Conservation (phyloP, 1,140 invertebrate species). For the Melitaea cinxia region DNA sequence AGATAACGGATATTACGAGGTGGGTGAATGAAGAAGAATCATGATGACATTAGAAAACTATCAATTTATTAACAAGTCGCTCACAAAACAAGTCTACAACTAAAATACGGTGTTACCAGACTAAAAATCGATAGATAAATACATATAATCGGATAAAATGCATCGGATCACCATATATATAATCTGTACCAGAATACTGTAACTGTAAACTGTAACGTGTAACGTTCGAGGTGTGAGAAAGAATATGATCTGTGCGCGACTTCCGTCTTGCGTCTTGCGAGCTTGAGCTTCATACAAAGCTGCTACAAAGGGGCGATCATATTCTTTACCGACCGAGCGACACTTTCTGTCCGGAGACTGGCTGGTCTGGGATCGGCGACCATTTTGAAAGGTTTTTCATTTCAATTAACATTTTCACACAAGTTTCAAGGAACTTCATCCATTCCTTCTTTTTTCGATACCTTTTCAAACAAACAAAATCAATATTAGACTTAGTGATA, state of each 20-base stretch:
- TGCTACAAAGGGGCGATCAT: conserved; percentile 62
- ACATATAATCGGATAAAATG: conserved; percentile 65
- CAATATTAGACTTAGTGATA: conserved; percentile 81
- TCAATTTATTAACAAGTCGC: conserved; percentile 76
- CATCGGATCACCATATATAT: conserved; percentile 55
- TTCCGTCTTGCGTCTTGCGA: conserved; percentile 64
- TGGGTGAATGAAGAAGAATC: conserved; percentile 68
- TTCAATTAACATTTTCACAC: conserved; percentile 78
- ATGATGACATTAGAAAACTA: conserved; percentile 72
- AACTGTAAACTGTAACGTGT: conserved; percentile 28
- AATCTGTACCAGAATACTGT: conserved; percentile 36
- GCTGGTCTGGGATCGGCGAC: conserved; percentile 46
- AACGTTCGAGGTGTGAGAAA: conserved; percentile 52
- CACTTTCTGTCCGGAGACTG: conserved; percentile 50
- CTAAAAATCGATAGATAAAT: conserved; percentile 55
- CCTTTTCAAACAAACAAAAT: conserved; percentile 83
- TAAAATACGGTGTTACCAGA: conserved; percentile 58
- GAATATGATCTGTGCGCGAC: conserved; percentile 70
- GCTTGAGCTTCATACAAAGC: conserved; percentile 53
- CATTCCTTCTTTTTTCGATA: conserved; percentile 83
- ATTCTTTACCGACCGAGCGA: conserved; percentile 67
- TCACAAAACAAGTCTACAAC: conserved; percentile 76
- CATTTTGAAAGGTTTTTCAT: conserved; percentile 67
- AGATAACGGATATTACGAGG: conserved; percentile 52
- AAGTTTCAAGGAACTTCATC: conserved; percentile 82